Evolutionary conservation across 2,888 invertebrate genomes (phyloP).

Genomic region (Tenthredo mesomela): DNA sequence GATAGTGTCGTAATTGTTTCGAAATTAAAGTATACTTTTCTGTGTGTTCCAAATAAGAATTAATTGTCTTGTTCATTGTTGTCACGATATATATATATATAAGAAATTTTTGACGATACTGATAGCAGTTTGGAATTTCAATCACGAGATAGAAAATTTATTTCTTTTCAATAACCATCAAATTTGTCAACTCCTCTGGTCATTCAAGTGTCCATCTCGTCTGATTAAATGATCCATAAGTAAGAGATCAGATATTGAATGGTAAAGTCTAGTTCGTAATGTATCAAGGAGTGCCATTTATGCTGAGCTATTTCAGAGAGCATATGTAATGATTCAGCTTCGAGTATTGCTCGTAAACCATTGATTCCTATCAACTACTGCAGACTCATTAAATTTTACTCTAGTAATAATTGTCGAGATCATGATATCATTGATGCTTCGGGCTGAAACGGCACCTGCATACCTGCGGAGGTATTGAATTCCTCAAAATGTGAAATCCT

Average conservation of each 20-base stretch:
- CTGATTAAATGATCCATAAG: not conserved
- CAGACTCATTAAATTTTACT: not conserved
- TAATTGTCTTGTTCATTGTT: not conserved
- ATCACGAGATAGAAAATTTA: not conserved
- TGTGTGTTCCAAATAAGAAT: not conserved
- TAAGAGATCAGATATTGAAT: not conserved
- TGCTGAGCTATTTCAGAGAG: not conserved
- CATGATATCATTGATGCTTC: not conserved
- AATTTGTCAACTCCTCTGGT: not conserved
- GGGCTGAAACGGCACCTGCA: not conserved
- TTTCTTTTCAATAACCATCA: not conserved
- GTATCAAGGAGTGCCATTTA: not conserved
- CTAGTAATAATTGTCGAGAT: conserved; percentile 19
- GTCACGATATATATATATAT: too few species aligned
- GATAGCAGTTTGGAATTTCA: too few species aligned
- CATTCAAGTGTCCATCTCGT: too few species aligned
- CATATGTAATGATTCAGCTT: not conserved
- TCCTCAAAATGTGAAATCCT: not conserved
- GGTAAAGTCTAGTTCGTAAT: not conserved
- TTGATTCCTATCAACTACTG: not conserved
- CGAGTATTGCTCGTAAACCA: conserved; percentile 4
- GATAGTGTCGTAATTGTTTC: not conserved
- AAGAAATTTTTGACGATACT: too few species aligned
- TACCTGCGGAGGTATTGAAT: conserved; percentile 6
- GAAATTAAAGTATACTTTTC: not conserved